Evolutionary conservation across 2,888 invertebrate genomes (phyloP), one percentile per base, ranked within the genome.

Genomic region (Zygogramma bicolorata): DNA sequence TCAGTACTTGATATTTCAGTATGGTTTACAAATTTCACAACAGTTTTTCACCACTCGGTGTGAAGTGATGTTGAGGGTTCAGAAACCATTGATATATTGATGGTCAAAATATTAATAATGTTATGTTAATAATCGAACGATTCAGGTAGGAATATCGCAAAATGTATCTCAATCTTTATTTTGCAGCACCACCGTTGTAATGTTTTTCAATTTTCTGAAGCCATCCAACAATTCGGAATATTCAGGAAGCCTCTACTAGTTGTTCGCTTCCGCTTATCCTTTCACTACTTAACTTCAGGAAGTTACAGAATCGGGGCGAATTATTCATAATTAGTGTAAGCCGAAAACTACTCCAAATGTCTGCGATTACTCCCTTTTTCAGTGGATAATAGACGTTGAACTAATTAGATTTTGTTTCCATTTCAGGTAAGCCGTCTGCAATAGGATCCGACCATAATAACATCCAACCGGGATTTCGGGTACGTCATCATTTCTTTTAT

Each of bases 401-500:
- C 65, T 76, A 76, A 76, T 74, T 71, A 65, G 65, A 46, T 59
- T 57, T 65, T 38, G 65, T 25, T 75, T 68, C 65, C 63, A 73
- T 76, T 75, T 61, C 73, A 76, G 76, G 76, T 76, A 75, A 76
- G 75, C 74, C 73, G 65, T 46, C 62, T 61, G 40, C 46, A 67
- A 69, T 71, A 68, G 68, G 67, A 67, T 38, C 31, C 65, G 71
- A 61, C 65, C 68, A 42, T 59, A 67, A 63, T 73, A 70, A 73
- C 71, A 34, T 13, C 66, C 40, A 66, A 65, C 69, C 62, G 31
- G 60, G 59, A 72, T 60, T 60, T 63, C 65, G 49, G 76, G 76
- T 76, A 74, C 46, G 76, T 76, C 59, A 76, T 74, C 72, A 76
- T 74, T 74, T 69, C 71, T 65, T 70, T 70, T 72, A 68, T 72